Evolutionary conservation across 1,140 invertebrate species (phyloP), one percentile per base, ranked within the genome.

Genomic region (Magallana ariakensis): DNA sequence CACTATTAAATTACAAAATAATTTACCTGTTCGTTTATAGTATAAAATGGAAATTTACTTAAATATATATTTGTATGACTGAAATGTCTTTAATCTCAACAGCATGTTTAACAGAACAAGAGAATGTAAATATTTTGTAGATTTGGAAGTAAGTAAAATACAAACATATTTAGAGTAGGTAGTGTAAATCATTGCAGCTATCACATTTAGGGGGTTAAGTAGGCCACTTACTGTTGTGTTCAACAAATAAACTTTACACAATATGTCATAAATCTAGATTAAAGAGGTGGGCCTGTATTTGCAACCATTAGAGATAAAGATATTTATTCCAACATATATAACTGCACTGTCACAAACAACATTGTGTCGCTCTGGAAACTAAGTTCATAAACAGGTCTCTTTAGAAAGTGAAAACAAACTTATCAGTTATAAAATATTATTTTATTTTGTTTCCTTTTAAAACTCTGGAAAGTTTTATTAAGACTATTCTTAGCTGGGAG

Each of bases 301-400:
- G 80, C 60, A 56, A 54, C 57, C 81, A 15, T 60, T 54, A 57
- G 81, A 83, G 46, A 56, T 58, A 62, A 83, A 55, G 75, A 87
- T 83, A 89, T 85, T 82, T 87, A 81, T 58, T 75, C 84, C 54
- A 57, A 84, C 62, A 75, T 58, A 46, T 84, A 75, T 84, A 81
- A 84, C 85, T 53, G 86, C 80, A 87, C 84, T 89, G 82, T 70
- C 83, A 89, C 70, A 87, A 89, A 87, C 87, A 89, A 85, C 84
- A 86, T 87, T 87, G 53, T 16, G 88, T 86, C 84, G 22, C 86
- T 81, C 62, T 86, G 66, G 85, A 53, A 81, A 87, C 88, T 19
- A 22, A 60, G 53, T 80, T 86, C 87, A 89, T 87, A 87, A 86
- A 83, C 75, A 85, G 26, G 26, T 62, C 80, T 56, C n/a, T 46